phyloP scores from a whole-genome alignment of 2,113 vertebrate species.

The Hypomesus transpacificus region DNA sequence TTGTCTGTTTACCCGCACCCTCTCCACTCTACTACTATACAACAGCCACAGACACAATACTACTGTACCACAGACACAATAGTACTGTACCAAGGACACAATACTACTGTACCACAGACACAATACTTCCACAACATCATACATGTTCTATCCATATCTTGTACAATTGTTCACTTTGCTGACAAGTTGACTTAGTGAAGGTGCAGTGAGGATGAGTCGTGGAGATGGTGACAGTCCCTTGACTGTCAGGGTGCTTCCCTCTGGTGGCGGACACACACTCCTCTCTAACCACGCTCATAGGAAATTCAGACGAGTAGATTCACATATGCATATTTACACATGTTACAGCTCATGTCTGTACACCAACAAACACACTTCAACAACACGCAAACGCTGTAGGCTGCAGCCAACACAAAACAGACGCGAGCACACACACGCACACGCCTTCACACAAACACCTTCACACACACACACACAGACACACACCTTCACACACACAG shows the following conservation, averaged over 20 bases:
- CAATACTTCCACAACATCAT: not conserved
- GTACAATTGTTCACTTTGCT: conserved; percentile 29
- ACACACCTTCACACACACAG: conserved; percentile 28
- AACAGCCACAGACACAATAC: too few relatives aligned
- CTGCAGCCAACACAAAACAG: too few relatives aligned
- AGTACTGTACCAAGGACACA: too few relatives aligned
- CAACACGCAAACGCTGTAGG: not conserved
- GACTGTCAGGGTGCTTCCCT: conserved; percentile 63
- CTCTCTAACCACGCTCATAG: not conserved
- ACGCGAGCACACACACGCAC: not conserved
- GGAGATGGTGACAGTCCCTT: conserved; percentile 29
- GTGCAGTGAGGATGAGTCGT: conserved; percentile 23
- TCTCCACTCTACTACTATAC: not conserved
- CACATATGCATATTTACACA: not conserved
- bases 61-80: conserved; percentile 12
- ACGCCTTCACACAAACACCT: not conserved
- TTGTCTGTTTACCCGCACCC: not conserved
- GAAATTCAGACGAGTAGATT: too few relatives aligned
- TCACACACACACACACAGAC: conserved; percentile 1
- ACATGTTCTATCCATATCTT: not conserved
- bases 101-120: conserved; percentile 9
- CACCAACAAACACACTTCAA: too few relatives aligned
- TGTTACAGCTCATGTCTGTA: not conserved
- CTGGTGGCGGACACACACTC: conserved; percentile 63
- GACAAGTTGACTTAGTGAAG: conserved; percentile 30